Evolutionary conservation across 2,888 invertebrate species (phyloP).

Genomic region (Lydus trimaculatus): DNA sequence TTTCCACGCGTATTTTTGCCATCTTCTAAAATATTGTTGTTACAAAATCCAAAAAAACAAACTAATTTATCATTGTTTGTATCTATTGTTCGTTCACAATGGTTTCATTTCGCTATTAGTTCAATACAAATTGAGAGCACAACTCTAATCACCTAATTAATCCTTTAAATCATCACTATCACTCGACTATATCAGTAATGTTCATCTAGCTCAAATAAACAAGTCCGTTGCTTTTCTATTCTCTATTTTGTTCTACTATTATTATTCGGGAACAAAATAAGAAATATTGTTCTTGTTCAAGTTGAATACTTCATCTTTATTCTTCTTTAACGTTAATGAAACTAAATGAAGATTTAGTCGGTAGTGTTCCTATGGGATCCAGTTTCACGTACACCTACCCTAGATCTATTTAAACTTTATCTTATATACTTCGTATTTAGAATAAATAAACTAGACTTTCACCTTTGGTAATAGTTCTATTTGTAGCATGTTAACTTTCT

Average conservation of each 20-base stretch:
- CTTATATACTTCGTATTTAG: not conserved
- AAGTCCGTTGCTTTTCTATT: not conserved
- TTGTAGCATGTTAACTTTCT: not conserved
- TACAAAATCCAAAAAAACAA: not conserved
- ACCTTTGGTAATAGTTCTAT: not conserved
- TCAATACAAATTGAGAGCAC: not conserved
- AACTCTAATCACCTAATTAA: not conserved
- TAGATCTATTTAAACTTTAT: not conserved
- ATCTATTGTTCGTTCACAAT: not conserved
- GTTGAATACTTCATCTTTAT: not conserved
- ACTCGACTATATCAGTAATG: too few species aligned
- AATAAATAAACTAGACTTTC: not conserved
- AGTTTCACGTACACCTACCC: not conserved
- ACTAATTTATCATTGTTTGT: not conserved
- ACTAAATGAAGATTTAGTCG: not conserved
- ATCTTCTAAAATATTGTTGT: too few species aligned
- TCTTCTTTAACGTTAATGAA: constrained; percentile 4
- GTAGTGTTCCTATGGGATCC: not conserved
- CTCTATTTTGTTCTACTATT: not conserved
- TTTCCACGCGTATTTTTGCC: not conserved
- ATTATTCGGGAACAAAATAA: not conserved
- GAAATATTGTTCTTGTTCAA: not conserved
- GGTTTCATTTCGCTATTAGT: not conserved
- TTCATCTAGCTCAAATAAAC: not conserved
- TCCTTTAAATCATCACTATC: not conserved